phyloP scores from a whole-genome alignment of 2,113 vertebrate genomes.

The Microcebus griseorufus region DNA sequence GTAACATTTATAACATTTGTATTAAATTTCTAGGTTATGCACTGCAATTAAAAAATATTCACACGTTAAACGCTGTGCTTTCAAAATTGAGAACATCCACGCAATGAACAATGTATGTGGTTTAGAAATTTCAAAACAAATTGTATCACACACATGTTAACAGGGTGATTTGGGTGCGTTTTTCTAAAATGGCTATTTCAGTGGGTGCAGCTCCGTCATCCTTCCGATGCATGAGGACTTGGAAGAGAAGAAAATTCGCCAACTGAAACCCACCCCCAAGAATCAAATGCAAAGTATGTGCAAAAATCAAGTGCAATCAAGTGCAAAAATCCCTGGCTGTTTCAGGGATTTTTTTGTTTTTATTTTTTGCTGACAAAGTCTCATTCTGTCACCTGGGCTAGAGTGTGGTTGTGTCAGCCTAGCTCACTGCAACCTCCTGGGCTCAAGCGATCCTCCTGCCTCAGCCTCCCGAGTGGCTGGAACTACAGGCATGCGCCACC shows the following conservation, averaged over 20 bases:
- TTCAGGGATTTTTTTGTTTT: too few species aligned
- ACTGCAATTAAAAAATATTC: background rate
- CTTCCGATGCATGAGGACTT: accelerated
- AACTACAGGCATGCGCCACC: too few species aligned
- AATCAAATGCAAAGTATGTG: accelerated
- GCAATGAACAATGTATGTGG: background rate
- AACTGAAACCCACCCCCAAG: background rate
- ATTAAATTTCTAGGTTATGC: background rate
- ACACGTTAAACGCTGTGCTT: background rate
- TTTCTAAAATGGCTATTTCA: background rate
- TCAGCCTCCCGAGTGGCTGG: too few species aligned
- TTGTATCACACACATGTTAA: background rate
- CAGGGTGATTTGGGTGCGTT: background rate
- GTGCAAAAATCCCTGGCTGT: too few species aligned
- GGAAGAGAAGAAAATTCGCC: background rate
- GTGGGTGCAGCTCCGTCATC: background rate
- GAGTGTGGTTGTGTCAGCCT: too few species aligned
- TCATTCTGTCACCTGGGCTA: too few species aligned
- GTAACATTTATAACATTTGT: background rate
- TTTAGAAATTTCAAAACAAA: background rate
- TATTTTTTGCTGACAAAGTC: too few species aligned
- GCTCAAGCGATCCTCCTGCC: too few species aligned
- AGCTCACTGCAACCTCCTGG: too few species aligned
- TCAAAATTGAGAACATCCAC: background rate
- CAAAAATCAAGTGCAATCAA: too few species aligned